Conservation (phyloP, 2,113 vertebrate genomes). For the Puntigrus tetrazona region DNA sequence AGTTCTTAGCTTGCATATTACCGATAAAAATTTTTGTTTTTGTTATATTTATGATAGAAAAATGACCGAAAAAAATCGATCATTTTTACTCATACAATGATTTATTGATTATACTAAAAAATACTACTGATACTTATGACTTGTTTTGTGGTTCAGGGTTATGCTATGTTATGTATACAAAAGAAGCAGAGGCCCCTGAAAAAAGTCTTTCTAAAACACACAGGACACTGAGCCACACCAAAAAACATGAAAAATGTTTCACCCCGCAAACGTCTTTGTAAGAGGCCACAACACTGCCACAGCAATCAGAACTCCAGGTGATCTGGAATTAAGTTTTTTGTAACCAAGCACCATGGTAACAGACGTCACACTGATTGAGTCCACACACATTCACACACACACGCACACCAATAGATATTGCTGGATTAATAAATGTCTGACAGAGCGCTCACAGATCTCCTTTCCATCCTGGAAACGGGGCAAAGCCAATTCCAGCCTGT, state of each 20-base stretch:
- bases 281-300: constrained; percentile 50
- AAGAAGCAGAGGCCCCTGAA: background rate
- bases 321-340: constrained; percentile 62
- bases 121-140: too few relatives aligned
- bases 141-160: too few relatives aligned
- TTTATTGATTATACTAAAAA: too few relatives aligned
- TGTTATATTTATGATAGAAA: too few relatives aligned
- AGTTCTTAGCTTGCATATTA: too few relatives aligned
- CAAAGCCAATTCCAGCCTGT: constrained; percentile 59
- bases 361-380: constrained; percentile 61
- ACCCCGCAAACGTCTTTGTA: constrained; percentile 21
- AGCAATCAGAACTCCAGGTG: constrained; percentile 59
- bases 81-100: too few relatives aligned
- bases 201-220: background rate
- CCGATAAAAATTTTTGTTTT: too few relatives aligned
- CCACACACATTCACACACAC: constrained; percentile 51
- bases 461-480: constrained; percentile 56
- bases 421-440: constrained; percentile 64
- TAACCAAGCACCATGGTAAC: constrained; percentile 65
- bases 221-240: background rate
- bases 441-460: constrained; percentile 58
- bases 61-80: too few relatives aligned
- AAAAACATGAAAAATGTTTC: constrained; percentile 6
- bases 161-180: background rate
- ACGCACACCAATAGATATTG: constrained; percentile 57